Conservation (phyloP, 2,113 vertebrate species). For the Tricholaema leucomelas region DNA sequence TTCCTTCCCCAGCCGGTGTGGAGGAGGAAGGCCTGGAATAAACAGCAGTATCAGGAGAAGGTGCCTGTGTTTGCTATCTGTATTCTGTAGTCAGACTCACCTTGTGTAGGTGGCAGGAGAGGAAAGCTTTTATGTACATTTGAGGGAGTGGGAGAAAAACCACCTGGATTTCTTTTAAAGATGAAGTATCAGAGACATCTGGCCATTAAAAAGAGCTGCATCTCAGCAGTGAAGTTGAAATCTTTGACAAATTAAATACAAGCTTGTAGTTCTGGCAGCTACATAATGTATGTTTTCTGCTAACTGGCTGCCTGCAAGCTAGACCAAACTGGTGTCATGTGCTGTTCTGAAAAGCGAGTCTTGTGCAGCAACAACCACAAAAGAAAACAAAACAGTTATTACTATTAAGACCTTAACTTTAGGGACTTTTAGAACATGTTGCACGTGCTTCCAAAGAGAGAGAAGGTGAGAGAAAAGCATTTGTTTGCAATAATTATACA, state of each 20-base stretch:
- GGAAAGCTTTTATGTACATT: neutral
- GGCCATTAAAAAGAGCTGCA: neutral
- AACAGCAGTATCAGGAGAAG: neutral
- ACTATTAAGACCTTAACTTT: neutral
- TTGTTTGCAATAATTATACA: slow-evolving; percentile 44
- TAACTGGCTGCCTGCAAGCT: neutral
- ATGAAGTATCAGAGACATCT: neutral
- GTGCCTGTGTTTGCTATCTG: neutral
- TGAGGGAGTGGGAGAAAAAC: neutral
- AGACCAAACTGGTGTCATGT: neutral
- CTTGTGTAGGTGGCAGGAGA: neutral
- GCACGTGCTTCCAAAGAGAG: neutral
- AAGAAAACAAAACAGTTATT: slow-evolving; percentile 34
- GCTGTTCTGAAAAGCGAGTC: slow-evolving; percentile 26
- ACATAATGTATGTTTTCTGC: slow-evolving; percentile 22
- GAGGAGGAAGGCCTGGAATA: neutral
- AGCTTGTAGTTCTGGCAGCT: slow-evolving; percentile 41
- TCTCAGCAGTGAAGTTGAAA: slow-evolving; percentile 8
- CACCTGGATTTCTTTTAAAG: slow-evolving; percentile 31
- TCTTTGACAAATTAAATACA: slow-evolving; percentile 44
- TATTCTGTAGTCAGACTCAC: neutral
- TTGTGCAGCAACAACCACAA: slow-evolving; percentile 33
- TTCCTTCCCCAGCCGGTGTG: neutral
- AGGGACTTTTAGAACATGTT: slow-evolving; percentile 3
- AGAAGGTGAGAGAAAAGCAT: slow-evolving; percentile 24